Evolutionary conservation across 2,797 vertebrate species (phyloP).

Genomic region (Acomys russatus): DNA sequence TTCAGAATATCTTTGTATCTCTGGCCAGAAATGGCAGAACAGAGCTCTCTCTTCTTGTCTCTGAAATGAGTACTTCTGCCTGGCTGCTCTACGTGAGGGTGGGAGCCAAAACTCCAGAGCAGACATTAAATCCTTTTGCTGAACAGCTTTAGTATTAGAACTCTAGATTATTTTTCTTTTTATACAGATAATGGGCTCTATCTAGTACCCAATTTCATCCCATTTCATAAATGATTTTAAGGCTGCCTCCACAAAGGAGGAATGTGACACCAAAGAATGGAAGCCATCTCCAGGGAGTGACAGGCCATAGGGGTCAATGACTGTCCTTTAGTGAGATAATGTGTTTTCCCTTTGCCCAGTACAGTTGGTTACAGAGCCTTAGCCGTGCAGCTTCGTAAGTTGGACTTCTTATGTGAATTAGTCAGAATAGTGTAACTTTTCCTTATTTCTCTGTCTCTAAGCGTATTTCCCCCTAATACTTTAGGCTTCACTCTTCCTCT

Average conservation of each 20-base stretch:
- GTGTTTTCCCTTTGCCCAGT: not conserved
- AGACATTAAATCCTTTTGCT: not conserved
- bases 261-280: not conserved
- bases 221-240: not conserved
- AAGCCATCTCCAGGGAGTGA: not conserved
- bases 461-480: not conserved
- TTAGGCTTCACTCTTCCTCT: not conserved
- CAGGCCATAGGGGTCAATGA: not conserved
- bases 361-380: not conserved
- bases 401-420: not conserved
- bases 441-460: not conserved
- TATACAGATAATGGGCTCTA: not conserved
- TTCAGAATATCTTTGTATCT: not conserved
- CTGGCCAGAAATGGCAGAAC: not conserved
- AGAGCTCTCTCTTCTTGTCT: not conserved
- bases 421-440: not conserved
- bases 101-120: not conserved
- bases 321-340: not conserved
- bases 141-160: not conserved
- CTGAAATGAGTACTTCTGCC: not conserved
- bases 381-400: not conserved
- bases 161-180: not conserved
- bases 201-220: not conserved
- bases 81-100: not conserved
- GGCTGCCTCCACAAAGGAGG: not conserved